Base-by-base conservation (phyloP, 2,797 vertebrate genomes). In the Sphaeramia orbicularis region DNA sequence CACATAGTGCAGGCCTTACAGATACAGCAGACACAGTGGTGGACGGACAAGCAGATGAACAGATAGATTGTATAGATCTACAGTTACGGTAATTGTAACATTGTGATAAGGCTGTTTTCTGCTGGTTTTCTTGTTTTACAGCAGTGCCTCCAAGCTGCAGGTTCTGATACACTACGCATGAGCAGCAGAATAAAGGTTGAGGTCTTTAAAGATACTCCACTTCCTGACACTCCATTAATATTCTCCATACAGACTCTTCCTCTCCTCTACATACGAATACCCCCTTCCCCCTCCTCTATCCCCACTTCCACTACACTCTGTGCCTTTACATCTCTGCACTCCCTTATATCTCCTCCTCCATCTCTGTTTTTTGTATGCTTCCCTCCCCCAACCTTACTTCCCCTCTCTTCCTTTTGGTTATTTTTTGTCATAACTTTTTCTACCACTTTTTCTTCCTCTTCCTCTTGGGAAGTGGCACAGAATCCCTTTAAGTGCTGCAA, bases 221-320 rank as follows among this genome's bases (percentile, higher is more conserved):
- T 86, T 84, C 75, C 85, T 91, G 87, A 90, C 84, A 88, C 76
- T 61, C 79, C 83, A 93, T 94, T 93, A 90, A 93, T 93, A 93
- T 93, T 93, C 90, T 80, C 77, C 58, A 78, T 88, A 80, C 79
- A 75, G 74, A 21, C 70, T 75, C 78, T 67, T 79, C 65, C 56
- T 76, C 71, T 80, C 68, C 68, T 73, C 80, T 76, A 73, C 75
- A 72, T 78, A 60, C 5, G 12, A 76, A 72, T 15, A 45, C 24
- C 56, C 67, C 78, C 60, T 8, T 47, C 36, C 60, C 61, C 62
- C 36, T 53, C 55, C 37, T 43, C n/a, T 64, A 81, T 56, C 76
- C 66, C 65, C 64, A 69, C 69, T 72, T 79, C 63, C 63, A 64
- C 78, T 72, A 68, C 74, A 50, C 60, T 60, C 69, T 54, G 66